Evolutionary conservation across 2,113 vertebrate species (phyloP), one percentile per base, ranked within the genome.

Genomic region (Antennarius striatus): DNA sequence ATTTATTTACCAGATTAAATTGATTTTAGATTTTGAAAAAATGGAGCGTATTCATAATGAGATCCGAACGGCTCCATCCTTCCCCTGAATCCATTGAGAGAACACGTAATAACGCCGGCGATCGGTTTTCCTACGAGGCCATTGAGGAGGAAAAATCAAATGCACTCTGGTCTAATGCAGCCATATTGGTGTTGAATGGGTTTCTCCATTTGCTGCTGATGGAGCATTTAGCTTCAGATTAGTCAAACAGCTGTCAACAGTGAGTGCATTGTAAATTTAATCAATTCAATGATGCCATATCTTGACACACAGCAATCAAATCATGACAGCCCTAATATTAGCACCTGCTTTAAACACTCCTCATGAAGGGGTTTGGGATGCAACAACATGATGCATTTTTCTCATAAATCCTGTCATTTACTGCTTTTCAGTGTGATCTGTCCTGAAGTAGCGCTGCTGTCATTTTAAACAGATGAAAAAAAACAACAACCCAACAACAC

Each of bases 211-310:
- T 71, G 75, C 72, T 56, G 72, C 72, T 76, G 80, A 68, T 68
- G 68, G 80, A 81, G 75, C 68, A 52, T 83, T 67, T 69, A 56
- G 52, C 55, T 75, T 60, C 64, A 69, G 64, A 54, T 78, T 77
- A 65, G 70, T 79, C 73, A 85, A 81, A 80, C 68, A 74, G 76
- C 80, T 76, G 84, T 78, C 74, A 78, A 63, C 52, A 68, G 71
- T 15, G 49, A 82, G 72, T 73, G 30, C 71, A 62, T 71, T 47
- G 13, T 75, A 83, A 75, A 86, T 85, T 68, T 71, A 87, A 75
- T 79, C 76, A 84, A 66, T 63, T 72, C 79, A 77, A 1, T 70
- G 63, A 80, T 79, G 74, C 80, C 71, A 74, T 71, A 54, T 64
- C 72, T 74, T 77, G 59, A 69, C 80, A 71, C 69, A 42, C 56